Evolutionary conservation across 1,140 invertebrate genomes (phyloP), one percentile per base, ranked within the genome.

Genomic region (Babylonia areolata): DNA sequence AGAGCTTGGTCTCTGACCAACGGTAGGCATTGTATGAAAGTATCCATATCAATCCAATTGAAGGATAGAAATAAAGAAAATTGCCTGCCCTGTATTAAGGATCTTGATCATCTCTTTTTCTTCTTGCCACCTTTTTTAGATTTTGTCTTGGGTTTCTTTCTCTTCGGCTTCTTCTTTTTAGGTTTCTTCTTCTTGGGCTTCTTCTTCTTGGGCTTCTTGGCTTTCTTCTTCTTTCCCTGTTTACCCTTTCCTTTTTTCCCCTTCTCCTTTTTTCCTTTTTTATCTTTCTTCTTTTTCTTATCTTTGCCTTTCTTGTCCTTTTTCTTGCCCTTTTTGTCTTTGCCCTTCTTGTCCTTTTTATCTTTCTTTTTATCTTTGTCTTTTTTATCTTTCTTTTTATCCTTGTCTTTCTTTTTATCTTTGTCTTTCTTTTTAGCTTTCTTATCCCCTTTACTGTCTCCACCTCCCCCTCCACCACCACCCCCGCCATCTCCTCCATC

Each of bases 321-420:
- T 31, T 77, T 37, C 33, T 77, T 77, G 73, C 23, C 73, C 15
- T 77, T 77, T 23, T 75, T 75, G n/a, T 23, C 73, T 5, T 33
- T 77, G n/a, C n/a, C n/a, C n/a, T n/a, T 77, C 73, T 77, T 77
- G 73, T 77, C 73, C 31, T n/a, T n/a, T n/a, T 77, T 77, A 6
- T 35, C 31, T 17, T 77, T 39, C 1, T 77, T 37, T 9, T 77
- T 35, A 9, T 39, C 33, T 15, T 35, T 35, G 5, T 75, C 35
- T 5, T 35, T 35, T 9, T 75, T 39, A 31, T 31, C 33, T 31
- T 35, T 20, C 31, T 31, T 77, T 33, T 77, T 77, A 33, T 77
- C 73, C 31, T 77, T 77, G 23, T 35, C 31, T 17, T 77, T 39
- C 1, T 77, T 37, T 9, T 77, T 35, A 9, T 39, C 33, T 15